Evolutionary conservation across 2,113 vertebrate genomes (phyloP).

Genomic region (Uria aalge): DNA sequence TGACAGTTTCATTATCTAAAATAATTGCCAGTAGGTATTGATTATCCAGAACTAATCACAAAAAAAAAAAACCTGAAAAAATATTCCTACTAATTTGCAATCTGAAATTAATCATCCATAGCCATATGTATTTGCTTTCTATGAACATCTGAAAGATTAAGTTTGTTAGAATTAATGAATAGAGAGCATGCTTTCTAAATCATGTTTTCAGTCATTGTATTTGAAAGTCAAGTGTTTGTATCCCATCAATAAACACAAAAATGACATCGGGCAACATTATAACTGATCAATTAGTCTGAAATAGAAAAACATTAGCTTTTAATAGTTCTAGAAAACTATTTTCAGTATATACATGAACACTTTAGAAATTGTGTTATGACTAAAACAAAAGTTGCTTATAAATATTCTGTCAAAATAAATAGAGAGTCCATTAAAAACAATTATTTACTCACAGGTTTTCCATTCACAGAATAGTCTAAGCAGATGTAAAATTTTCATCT

Average conservation of each 20-base stretch:
- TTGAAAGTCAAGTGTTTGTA: not conserved
- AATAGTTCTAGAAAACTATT: not conserved
- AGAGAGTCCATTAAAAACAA: not conserved
- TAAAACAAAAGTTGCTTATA: not conserved
- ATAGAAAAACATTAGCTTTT: not conserved
- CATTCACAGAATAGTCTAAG: not conserved
- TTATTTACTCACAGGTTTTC: not conserved
- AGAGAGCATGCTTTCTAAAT: not conserved
- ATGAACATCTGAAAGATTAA: not conserved
- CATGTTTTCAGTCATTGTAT: not conserved
- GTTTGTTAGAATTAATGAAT: not conserved
- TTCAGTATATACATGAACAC: not conserved
- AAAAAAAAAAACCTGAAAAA: not conserved
- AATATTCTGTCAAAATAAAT: not conserved
- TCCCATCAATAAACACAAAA: not conserved
- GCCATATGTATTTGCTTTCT: not conserved
- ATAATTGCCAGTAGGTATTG: not conserved
- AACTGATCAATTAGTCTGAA: not conserved
- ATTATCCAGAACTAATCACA: not conserved
- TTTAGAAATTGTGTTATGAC: not conserved
- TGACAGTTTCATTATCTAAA: not conserved
- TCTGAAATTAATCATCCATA: slow-evolving; percentile 17
- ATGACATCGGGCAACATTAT: not conserved
- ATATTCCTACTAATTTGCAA: not conserved
- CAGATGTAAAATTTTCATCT: not conserved